These are phyloP conservation scores for Tiliacea aurago DNA, from an alignment of 2,888 invertebrate genomes.

Conservation along the genomic window DNA sequence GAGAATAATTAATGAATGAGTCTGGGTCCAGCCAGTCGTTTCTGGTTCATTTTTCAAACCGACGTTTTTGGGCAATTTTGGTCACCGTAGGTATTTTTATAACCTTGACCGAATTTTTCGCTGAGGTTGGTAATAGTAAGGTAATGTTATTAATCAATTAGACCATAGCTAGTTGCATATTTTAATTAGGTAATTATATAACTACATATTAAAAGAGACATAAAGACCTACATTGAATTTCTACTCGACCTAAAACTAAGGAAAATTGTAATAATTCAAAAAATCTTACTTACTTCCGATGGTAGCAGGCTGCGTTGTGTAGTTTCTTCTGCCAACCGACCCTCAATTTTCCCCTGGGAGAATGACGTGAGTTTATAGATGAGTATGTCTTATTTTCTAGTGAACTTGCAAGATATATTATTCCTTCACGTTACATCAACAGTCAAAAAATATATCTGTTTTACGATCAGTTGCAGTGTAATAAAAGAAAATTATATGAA, in stretches of 20 bases:
- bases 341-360: not conserved
- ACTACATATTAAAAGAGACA: not conserved
- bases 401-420: not conserved
- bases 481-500: not conserved
- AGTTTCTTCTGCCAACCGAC: not conserved
- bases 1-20: slow-evolving; percentile 23
- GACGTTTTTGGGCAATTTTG: not conserved
- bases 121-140: too few relatives aligned
- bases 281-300: not conserved
- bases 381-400: not conserved
- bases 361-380: not conserved
- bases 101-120: too few relatives aligned
- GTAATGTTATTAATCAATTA: too few relatives aligned
- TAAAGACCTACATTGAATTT: not conserved
- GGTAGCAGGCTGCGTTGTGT: not conserved
- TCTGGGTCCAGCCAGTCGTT: not conserved
- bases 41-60: not conserved
- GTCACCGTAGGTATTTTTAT: too few relatives aligned
- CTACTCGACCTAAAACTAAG: not conserved
- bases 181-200: too few relatives aligned
- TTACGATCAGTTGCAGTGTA: not conserved
- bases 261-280: not conserved
- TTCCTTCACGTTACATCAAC: too few relatives aligned
- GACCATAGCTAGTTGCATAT: too few relatives aligned
- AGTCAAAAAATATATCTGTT: not conserved